phyloP scores from a whole-genome alignment of 2,888 invertebrate genomes.

The Ormia ochracea region DNA sequence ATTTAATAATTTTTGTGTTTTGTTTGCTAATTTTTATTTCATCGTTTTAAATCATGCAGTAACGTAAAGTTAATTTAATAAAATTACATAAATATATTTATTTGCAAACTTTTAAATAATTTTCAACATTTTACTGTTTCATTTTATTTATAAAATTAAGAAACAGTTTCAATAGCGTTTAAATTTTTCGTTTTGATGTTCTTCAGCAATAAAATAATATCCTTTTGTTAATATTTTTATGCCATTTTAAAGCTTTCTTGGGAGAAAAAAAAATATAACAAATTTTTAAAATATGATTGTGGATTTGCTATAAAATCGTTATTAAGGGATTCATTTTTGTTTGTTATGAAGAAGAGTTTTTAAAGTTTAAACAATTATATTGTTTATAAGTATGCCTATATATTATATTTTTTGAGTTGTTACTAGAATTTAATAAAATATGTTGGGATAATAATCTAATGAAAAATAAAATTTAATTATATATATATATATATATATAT shows the following conservation, averaged over 20 bases:
- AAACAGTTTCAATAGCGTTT: slow-evolving; percentile 12
- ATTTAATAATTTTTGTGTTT: slow-evolving; percentile 31
- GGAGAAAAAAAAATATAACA: neutral
- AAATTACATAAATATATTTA: slow-evolving; percentile 36
- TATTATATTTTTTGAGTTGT: neutral
- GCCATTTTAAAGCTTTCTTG: slow-evolving; percentile 3
- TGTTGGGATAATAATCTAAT: slow-evolving; percentile 8
- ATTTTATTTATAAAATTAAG: slow-evolving; percentile 18
- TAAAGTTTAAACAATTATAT: slow-evolving; percentile 49
- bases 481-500: no score
- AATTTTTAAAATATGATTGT: no score
- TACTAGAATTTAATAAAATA: slow-evolving; percentile 1
- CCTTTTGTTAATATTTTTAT: neutral
- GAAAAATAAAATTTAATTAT: slow-evolving; percentile 27
- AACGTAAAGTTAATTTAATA: slow-evolving; percentile 52
- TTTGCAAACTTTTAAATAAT: slow-evolving; percentile 47
- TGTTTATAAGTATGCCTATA: slow-evolving; percentile 24
- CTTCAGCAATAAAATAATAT: slow-evolving; percentile 5
- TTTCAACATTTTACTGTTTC: slow-evolving; percentile 1
- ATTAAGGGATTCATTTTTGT: neutral
- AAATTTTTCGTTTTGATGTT: neutral
- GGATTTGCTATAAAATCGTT: slow-evolving; percentile 2
- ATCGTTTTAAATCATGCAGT: slow-evolving; percentile 34
- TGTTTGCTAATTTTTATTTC: neutral
- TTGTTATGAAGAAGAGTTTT: neutral